phyloP scores from a whole-genome alignment of 2,888 invertebrate species.

The Drosophila robusta region DNA sequence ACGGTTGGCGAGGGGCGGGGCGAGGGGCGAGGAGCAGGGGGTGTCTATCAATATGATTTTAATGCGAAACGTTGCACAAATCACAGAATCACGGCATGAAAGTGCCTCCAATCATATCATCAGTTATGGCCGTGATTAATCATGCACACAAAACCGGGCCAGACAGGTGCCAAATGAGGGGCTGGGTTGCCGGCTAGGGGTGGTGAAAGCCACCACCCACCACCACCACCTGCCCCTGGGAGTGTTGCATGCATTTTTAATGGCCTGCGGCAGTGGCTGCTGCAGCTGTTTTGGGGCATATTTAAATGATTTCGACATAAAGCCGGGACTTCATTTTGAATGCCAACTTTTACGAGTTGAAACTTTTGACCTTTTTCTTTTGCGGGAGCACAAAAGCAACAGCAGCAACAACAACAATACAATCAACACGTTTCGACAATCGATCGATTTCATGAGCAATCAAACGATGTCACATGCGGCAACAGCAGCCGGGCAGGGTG shows the following conservation, averaged over 20 bases:
- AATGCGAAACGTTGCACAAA: slow-evolving; percentile 52
- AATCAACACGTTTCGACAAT: slow-evolving; percentile 78
- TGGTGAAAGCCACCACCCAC: neutral
- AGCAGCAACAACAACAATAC: slow-evolving; percentile 49
- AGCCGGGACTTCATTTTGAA: slow-evolving; percentile 65
- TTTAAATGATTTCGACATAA: slow-evolving; percentile 65
- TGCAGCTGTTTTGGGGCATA: slow-evolving; percentile 29
- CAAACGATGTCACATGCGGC: slow-evolving; percentile 76
- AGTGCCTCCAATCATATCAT: slow-evolving; percentile 57
- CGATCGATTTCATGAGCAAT: slow-evolving; percentile 81
- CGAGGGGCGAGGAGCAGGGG: no score
- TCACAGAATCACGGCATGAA: slow-evolving; percentile 49
- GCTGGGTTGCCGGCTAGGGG: neutral
- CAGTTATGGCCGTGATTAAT: slow-evolving; percentile 51
- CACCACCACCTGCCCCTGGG: neutral
- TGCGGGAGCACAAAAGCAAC: slow-evolving; percentile 20
- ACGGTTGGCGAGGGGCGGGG: neutral
- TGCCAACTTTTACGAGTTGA: slow-evolving; percentile 71
- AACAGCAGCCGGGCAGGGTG: slow-evolving; percentile 17
- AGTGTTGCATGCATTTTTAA: slow-evolving; percentile 52
- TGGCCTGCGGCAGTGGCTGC: slow-evolving; percentile 44
- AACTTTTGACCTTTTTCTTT: slow-evolving; percentile 71
- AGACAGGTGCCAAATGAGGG: slow-evolving; percentile 19
- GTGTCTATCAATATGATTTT: slow-evolving; percentile 52
- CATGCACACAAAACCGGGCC: slow-evolving; percentile 42